Percentiles rank a stretch among this genome's conserved stretches.
Evolutionary conservation across 2,113 vertebrate genomes (phyloP).

Genomic region (Cyanocitta stelleri): DNA sequence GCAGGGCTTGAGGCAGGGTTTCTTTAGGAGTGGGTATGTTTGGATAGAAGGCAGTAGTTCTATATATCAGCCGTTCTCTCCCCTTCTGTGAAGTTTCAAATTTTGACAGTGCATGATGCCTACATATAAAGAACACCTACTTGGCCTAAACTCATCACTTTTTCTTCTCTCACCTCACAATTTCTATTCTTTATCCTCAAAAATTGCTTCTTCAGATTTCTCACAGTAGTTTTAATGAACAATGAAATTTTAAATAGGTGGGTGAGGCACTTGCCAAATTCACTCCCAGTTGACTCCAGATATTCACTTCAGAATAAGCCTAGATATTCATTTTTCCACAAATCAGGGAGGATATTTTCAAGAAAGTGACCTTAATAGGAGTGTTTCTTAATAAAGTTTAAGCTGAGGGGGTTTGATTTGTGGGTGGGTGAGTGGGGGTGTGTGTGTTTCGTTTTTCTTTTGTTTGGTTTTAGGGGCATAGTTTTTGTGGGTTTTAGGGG

Average conservation of each 20-base stretch:
- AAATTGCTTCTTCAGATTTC: not conserved
- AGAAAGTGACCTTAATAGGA: not conserved
- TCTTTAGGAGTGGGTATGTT: not conserved
- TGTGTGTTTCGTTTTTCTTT: not conserved
- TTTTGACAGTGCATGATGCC: not conserved
- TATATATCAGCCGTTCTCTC: not conserved
- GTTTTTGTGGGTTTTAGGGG: not conserved
- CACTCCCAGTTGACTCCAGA: not conserved
- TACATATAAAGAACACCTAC: not conserved
- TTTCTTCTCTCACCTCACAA: not conserved
- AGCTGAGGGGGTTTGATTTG: not conserved
- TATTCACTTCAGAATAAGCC: not conserved
- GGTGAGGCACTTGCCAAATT: fast-evolving
- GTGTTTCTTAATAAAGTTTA: not conserved
- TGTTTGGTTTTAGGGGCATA: no score
- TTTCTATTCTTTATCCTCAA: not conserved
- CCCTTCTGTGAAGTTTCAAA: not conserved
- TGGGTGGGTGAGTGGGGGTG: fast-evolving
- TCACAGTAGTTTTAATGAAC: not conserved
- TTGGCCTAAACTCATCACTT: not conserved
- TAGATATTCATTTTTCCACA: not conserved
- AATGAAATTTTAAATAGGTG: not conserved
- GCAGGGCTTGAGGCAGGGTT: not conserved
- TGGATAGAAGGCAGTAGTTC: not conserved
- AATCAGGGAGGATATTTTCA: not conserved